Conservation (phyloP, 2,797 vertebrate genomes). For the Salmo trutta region DNA sequence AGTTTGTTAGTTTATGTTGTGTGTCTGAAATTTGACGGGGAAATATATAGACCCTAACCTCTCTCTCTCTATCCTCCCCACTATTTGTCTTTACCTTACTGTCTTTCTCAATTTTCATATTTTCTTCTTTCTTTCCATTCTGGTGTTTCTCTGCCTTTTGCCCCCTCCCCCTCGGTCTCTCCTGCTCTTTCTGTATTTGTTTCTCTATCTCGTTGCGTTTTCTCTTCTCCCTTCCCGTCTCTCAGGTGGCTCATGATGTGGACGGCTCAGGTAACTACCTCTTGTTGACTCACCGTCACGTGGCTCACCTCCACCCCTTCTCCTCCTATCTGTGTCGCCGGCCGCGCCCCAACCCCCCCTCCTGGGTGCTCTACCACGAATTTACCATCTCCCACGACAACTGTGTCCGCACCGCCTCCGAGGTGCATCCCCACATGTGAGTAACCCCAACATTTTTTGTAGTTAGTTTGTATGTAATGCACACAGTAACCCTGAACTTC, state of each 20-base stretch:
- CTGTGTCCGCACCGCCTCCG: slow-evolving; percentile 87
- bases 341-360: slow-evolving; percentile 76
- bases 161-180: no score
- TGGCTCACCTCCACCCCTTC: slow-evolving; percentile 86
- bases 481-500: no score
- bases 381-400: slow-evolving; percentile 94
- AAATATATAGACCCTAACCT: background rate
- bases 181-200: background rate
- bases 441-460: slow-evolving; percentile 37
- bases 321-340: slow-evolving; percentile 84
- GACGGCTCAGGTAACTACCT: slow-evolving; percentile 94
- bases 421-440: slow-evolving; percentile 93
- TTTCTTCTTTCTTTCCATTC: background rate
- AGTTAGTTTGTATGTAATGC: background rate
- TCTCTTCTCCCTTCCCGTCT: background rate
- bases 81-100: background rate
- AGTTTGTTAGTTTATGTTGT: background rate
- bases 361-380: slow-evolving; percentile 92
- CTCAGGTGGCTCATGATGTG: slow-evolving; percentile 90
- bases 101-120: background rate
- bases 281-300: slow-evolving; percentile 91
- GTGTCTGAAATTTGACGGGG: background rate
- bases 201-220: background rate
- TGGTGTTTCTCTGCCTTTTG: background rate
- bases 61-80: background rate